A percentile compares a stretch with the other conserved stretches of the same genome.
Evolutionary conservation across 2,113 vertebrate species (phyloP).

Genomic region (Pluvialis apricaria): DNA sequence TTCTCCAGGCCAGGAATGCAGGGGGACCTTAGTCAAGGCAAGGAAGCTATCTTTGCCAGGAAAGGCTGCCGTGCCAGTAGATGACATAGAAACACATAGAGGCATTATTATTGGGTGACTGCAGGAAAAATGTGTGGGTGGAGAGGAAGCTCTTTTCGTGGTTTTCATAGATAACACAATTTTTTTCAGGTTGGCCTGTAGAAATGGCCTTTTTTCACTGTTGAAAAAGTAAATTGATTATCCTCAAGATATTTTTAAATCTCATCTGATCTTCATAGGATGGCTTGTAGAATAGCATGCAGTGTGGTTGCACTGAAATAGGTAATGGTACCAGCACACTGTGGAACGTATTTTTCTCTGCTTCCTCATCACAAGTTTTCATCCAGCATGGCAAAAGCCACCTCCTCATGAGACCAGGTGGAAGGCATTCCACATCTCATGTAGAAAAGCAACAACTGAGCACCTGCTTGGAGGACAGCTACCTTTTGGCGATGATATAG

Average conservation of each 20-base stretch:
- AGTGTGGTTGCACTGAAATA: neutral
- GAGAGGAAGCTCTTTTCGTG: neutral
- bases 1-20: neutral
- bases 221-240: neutral
- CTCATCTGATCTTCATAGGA: neutral
- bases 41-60: neutral
- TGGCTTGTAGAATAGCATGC: neutral
- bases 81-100: neutral
- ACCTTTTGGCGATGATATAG: neutral
- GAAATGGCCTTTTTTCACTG: neutral
- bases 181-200: neutral
- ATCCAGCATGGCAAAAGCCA: neutral
- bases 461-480: neutral
- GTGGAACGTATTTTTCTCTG: neutral
- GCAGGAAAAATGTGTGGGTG: neutral
- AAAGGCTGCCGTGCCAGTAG: neutral
- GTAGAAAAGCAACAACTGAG: neutral
- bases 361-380: neutral
- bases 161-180: neutral
- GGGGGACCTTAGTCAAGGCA: neutral
- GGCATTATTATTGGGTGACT: neutral
- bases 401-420: neutral
- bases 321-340: neutral
- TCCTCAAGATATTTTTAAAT: neutral
- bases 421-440: neutral